Evolutionary conservation across 2,888 invertebrate genomes (phyloP), one percentile per base, ranked within the genome.

Genomic region (Heliconius charithonia): DNA sequence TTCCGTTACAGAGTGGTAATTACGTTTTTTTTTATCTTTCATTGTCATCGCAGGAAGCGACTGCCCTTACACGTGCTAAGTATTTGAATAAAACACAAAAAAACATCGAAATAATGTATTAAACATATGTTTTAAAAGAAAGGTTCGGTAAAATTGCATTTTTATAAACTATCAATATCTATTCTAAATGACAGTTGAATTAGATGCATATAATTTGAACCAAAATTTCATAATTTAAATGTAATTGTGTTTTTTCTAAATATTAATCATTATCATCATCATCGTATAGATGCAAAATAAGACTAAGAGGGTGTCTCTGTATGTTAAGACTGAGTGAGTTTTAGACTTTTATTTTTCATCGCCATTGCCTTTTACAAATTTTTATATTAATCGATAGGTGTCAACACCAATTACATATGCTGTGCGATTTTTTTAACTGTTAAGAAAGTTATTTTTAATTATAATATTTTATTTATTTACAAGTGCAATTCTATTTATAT

Each of bases 41-140:
- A 88, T 91, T 92, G 93, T 92, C 91, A 91, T 92, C 90, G 84
- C 89, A 91, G 93, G 93, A 93, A 92, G 90, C 89, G 88, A 90
- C 89, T 89, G 88, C 91, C 90, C 84, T 86, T 84, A 79, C 91
- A 89, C 91, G 91, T 86, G 91, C 89, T 89, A 81, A 83, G 80
- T 85, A 88, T 88, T 88, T 86, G 83, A 86, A 87, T 84, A 87
- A 82, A 83, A 71, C 51, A 74, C 25, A 83, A 82, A 81, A 32
- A 80, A 81, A 76, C 73, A 45, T 7, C 16, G n/a, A 67, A 67
- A 41, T 25, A 41, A 16, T 41, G 41, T 25, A 41, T 69, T 79
- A 75, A 83, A 85, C 88, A 88, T 88, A 85, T 89, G 88, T 83
- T 82, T 81, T 74, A 69, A 78, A 63, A 69, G 76, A 56, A 62